phyloP scores from a whole-genome alignment of 2,113 vertebrate genomes.

The Gambusia affinis region DNA sequence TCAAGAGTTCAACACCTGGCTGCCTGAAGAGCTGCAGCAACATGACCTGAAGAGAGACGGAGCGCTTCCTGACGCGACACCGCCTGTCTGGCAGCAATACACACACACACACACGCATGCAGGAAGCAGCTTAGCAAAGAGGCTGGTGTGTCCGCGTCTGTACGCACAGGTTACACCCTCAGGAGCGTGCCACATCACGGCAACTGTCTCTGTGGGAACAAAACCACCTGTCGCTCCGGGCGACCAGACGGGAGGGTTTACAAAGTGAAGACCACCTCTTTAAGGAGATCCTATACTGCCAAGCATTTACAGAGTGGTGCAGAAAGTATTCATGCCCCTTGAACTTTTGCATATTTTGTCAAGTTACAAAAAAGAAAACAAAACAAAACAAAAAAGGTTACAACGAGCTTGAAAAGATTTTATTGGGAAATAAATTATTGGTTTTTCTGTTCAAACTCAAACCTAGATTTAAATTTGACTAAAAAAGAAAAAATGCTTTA shows the following conservation, averaged over 20 bases:
- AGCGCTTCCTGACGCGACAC: conserved; percentile 49
- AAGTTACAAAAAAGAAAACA: not conserved
- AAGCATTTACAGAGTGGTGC: conserved; percentile 34
- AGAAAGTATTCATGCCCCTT: not conserved
- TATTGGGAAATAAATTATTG: too few relatives aligned
- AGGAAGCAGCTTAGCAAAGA: conserved; percentile 50
- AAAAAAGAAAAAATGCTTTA: too few relatives aligned
- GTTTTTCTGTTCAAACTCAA: too few relatives aligned
- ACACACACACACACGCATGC: conserved; percentile 17
- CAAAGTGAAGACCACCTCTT: conserved; percentile 39
- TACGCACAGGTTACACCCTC: conserved; percentile 51
- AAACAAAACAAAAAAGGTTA: too few relatives aligned
- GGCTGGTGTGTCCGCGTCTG: conserved; percentile 19
- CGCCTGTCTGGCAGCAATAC: conserved; percentile 52
- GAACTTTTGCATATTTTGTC: not conserved
- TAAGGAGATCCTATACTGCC: conserved; percentile 35
- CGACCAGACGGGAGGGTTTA: conserved; percentile 67
- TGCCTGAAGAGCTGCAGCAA: conserved; percentile 15
- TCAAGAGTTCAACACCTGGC: conserved; percentile 50
- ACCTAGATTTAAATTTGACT: too few relatives aligned
- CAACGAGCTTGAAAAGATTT: too few relatives aligned
- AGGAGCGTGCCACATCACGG: conserved; percentile 70
- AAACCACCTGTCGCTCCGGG: conserved; percentile 68
- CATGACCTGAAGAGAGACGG: conserved; percentile 41
- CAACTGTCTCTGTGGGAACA: conserved; percentile 71